Evolutionary conservation across 2,888 invertebrate genomes (phyloP), one percentile per base, ranked within the genome.

Genomic region (Eupeodes luniger): DNA sequence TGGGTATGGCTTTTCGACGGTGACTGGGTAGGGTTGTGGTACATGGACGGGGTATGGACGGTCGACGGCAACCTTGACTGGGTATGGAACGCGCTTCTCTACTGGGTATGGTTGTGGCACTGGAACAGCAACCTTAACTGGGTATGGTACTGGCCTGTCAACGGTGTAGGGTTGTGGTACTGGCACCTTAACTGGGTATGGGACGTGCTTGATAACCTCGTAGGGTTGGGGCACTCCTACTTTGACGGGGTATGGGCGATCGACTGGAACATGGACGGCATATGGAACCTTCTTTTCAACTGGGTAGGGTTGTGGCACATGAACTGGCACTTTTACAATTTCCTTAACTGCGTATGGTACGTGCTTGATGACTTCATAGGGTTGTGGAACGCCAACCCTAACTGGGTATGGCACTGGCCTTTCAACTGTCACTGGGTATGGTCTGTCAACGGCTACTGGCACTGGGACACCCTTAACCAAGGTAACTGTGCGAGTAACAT

Each of bases 401-500:
- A 95, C 95, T 89, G 95, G 95, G 70, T 94, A 94, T 74, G 96
- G 96, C 57, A 95, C 95, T 61, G 93, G 94, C 90, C 94, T 95
- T 90, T 95, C 95, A 90, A 95, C 95, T 87, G 96, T 96, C 86
- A 96, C 96, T 27, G 96, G 96, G 67, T 96, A 95, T 1, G 96
- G 96, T 91, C 95, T 95, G 91, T 96, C 96, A 80, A 97, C 97
- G 77, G 96, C 96, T 91, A 96, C 96, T 83, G 96, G 96, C 82
- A 95, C 95, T 53, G 96, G 95, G 62, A 96, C 95, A 89, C 96
- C 96, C 94, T 96, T 96, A 90, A 96, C 95, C 34, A 97, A 95
- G 47, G 97, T 96, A 89, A 96, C 93, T 81, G 96, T 96, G 92
- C 96, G 96, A 91, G 95, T 95, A 27, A 94, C 93, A 90, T 96